These are phyloP conservation scores for Turnix velox DNA, from an alignment of 2,113 vertebrate genomes.

Conservation along the genomic window DNA sequence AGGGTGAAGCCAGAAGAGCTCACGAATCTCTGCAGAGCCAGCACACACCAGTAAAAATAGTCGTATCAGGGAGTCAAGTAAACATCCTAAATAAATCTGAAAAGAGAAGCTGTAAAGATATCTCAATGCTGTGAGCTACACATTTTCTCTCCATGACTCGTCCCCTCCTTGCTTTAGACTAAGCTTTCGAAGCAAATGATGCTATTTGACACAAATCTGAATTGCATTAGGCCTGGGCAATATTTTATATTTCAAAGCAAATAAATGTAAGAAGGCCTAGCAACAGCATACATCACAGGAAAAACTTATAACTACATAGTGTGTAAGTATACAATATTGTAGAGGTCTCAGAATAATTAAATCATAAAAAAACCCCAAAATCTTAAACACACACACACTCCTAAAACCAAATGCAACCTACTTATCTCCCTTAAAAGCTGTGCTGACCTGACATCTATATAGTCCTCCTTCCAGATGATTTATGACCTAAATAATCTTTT, in stretches of 20 bases:
- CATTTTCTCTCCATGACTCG: background rate
- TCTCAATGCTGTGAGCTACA: background rate
- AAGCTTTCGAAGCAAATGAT: background rate
- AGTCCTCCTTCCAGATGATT: background rate
- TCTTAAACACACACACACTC: background rate
- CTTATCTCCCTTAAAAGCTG: background rate
- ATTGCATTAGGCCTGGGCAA: background rate
- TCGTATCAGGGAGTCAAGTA: background rate
- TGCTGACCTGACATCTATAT: background rate
- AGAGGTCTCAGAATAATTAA: background rate
- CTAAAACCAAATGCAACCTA: background rate
- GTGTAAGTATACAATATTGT: background rate
- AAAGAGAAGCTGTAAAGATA: background rate
- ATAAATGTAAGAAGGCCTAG: background rate
- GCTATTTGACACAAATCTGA: background rate
- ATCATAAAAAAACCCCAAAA: background rate
- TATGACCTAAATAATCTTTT: background rate
- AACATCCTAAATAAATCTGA: background rate
- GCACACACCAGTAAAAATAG: background rate
- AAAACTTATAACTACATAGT: background rate
- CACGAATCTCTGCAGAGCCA: background rate
- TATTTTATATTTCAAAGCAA: background rate
- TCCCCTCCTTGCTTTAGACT: background rate
- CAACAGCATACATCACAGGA: background rate
- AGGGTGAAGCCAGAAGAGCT: background rate